phyloP scores from a whole-genome alignment of 2,888 invertebrate genomes.

The Cantharis flavilabris region DNA sequence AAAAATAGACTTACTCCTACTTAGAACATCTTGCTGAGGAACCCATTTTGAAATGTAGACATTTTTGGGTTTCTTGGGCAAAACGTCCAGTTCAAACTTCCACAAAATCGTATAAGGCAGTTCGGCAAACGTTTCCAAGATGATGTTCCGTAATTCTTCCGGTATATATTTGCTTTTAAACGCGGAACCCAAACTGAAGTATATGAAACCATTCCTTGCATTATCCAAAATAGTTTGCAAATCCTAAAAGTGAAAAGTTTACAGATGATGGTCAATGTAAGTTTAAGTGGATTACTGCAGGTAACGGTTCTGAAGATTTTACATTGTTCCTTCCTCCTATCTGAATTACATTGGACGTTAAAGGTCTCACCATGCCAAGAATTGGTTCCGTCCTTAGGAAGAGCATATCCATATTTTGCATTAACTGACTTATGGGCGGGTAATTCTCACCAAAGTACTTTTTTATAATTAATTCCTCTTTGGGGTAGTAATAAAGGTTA shows the following conservation, averaged over 20 bases:
- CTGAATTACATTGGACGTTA: background rate
- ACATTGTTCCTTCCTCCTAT: background rate
- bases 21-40: background rate
- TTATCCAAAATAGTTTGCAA: background rate
- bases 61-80: background rate
- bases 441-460: background rate
- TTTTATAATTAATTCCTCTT: background rate
- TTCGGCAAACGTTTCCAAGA: background rate
- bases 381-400: background rate
- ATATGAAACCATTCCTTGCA: background rate
- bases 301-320: background rate
- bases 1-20: background rate
- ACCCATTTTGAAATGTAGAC: background rate
- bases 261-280: background rate
- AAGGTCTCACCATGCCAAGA: background rate
- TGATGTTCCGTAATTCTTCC: background rate
- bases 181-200: background rate
- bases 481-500: background rate
- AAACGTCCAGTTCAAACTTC: background rate
- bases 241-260: background rate
- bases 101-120: background rate
- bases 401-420: background rate
- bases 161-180: background rate
- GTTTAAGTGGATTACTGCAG: background rate
- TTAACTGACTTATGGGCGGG: background rate